A percentile compares a stretch with the other conserved stretches of the same genome.
These are phyloP conservation scores for Leptinotarsa haldemani DNA, from an alignment of 2,888 invertebrate species.

Conservation along the genomic window DNA sequence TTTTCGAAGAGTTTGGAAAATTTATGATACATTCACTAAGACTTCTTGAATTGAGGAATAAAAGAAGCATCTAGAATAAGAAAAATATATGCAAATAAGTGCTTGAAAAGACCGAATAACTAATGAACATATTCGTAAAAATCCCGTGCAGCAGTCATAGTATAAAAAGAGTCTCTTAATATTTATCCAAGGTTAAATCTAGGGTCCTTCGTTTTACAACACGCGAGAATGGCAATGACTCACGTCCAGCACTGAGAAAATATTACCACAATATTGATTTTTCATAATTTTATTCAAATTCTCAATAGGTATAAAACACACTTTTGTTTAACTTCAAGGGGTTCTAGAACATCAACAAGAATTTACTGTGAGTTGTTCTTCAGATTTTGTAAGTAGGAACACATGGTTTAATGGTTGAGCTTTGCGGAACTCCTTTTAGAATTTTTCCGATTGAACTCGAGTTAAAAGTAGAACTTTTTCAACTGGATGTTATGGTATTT, in stretches of 20 bases:
- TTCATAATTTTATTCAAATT: conserved; percentile 13
- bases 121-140: not conserved
- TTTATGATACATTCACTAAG: no score
- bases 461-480: not conserved
- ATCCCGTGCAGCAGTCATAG: not conserved
- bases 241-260: not conserved
- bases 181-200: not conserved
- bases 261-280: conserved; percentile 14
- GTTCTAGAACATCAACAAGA: not conserved
- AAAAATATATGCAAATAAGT: no score
- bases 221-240: conserved; percentile 9
- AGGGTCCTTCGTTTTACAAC: not conserved
- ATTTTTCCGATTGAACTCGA: no score
- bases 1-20: no score
- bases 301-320: not conserved
- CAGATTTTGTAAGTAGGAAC: no score
- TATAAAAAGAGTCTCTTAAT: not conserved
- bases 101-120: not conserved
- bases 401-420: no score
- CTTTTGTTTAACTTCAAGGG: not conserved
- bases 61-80: no score
- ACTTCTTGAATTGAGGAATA: no score
- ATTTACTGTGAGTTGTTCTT: no score
- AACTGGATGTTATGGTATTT: not conserved
- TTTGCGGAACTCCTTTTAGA: no score